phyloP scores from a whole-genome alignment of 2,797 vertebrate genomes.

The Chloroceryle inda region DNA sequence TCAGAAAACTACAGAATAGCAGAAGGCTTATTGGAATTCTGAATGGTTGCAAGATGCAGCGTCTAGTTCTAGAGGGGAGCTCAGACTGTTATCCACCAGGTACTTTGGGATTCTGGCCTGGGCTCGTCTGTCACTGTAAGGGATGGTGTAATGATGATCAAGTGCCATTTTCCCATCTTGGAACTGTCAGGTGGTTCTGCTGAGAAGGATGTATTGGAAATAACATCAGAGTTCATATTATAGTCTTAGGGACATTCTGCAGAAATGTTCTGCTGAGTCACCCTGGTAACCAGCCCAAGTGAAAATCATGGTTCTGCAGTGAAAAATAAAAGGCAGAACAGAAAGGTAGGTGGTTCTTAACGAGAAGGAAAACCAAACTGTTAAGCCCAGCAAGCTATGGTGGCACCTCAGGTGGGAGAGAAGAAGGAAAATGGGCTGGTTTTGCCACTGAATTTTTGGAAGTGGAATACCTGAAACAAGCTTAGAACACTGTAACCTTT shows the following conservation, averaged over 20 bases:
- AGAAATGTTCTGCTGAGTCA: slow-evolving; percentile 32
- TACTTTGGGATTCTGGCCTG: neutral
- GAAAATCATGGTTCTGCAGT: neutral
- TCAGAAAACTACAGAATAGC: neutral
- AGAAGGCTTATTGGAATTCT: neutral
- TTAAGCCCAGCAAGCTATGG: neutral
- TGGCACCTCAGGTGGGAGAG: fast-evolving
- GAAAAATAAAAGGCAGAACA: neutral
- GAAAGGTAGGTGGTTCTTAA: neutral
- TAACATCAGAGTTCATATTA: neutral
- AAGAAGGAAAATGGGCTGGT: neutral
- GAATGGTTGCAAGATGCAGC: neutral
- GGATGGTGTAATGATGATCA: neutral
- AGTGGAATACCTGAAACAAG: neutral
- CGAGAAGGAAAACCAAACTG: neutral
- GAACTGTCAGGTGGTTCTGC: neutral
- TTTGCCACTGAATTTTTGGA: neutral
- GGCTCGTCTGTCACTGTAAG: neutral
- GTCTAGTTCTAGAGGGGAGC: neutral
- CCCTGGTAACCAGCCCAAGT: neutral
- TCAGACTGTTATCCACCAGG: neutral
- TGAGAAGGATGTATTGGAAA: neutral
- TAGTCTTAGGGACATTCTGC: neutral
- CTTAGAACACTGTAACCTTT: neutral
- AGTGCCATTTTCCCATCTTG: neutral